Percentiles rank a stretch among this genome's conserved stretches.
These are phyloP conservation scores for Genyomyrus donnyi DNA, from an alignment of 2,113 vertebrate species.

Conservation along the genomic window DNA sequence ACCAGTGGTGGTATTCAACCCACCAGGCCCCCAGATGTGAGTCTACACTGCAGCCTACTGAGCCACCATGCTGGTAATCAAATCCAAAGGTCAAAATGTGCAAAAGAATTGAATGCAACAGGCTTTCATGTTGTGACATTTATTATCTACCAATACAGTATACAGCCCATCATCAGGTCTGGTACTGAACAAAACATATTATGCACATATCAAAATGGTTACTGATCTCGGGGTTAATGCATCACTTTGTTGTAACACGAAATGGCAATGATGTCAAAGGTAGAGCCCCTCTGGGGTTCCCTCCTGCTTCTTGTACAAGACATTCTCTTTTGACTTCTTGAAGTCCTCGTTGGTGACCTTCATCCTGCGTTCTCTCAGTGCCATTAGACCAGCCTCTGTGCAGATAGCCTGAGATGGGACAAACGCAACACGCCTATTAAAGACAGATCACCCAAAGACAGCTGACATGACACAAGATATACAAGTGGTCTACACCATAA, in stretches of 20 bases:
- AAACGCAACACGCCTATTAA: background rate
- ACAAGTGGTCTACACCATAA: background rate
- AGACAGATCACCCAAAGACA: background rate
- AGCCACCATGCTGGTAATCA: background rate
- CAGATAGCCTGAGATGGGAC: slow-evolving; percentile 80
- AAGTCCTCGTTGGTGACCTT: slow-evolving; percentile 99
- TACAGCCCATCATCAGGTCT: background rate
- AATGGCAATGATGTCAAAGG: slow-evolving; percentile 44
- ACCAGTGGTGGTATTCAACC: background rate
- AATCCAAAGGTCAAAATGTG: background rate
- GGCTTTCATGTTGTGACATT: background rate
- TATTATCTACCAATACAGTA: background rate
- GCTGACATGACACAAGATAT: background rate
- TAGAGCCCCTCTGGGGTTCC: slow-evolving; percentile 91
- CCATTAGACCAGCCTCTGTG: slow-evolving; percentile 95
- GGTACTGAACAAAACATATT: background rate
- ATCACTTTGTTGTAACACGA: background rate
- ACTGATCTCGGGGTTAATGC: background rate
- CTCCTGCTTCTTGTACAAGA: slow-evolving; percentile 97
- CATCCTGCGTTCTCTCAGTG: slow-evolving; percentile 88
- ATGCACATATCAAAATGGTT: slow-evolving; percentile 9
- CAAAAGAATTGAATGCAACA: background rate
- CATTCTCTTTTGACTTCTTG: slow-evolving; percentile 97
- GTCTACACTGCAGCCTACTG: background rate
- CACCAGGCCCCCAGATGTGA: background rate